Evolutionary conservation across 1,140 invertebrate genomes (phyloP).

Genomic region (Parapsyche elsis): DNA sequence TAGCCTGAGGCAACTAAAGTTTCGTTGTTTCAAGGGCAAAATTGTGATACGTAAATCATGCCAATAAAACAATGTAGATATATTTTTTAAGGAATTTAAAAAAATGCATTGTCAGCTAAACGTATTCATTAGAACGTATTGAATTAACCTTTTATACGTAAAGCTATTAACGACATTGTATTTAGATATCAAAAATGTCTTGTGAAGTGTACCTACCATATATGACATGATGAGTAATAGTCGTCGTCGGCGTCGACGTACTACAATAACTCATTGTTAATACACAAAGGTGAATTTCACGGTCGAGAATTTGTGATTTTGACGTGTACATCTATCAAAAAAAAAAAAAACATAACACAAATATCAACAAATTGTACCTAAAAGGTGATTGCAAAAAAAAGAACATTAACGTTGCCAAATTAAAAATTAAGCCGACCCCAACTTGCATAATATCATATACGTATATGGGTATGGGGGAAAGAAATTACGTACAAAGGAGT

Average conservation of each 20-base stretch:
- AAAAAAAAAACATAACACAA: neutral
- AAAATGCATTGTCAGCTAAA: too few species aligned
- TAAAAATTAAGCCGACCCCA: too few species aligned
- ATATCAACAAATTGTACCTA: neutral
- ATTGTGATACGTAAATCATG: neutral
- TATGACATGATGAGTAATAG: conserved; percentile 25
- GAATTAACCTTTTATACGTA: too few species aligned
- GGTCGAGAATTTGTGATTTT: conserved; percentile 33
- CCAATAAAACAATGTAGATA: too few species aligned
- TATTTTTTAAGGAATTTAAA: too few species aligned
- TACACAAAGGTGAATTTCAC: conserved; percentile 28
- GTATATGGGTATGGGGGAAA: too few species aligned
- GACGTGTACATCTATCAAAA: neutral
- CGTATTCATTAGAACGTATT: too few species aligned
- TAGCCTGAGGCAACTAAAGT: neutral
- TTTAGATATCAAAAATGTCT: conserved; percentile 29
- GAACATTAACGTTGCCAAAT: too few species aligned
- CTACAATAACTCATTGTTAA: conserved; percentile 30
- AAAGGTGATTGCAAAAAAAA: neutral
- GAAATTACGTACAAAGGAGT: conserved; percentile 35
- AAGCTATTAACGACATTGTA: neutral
- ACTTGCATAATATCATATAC: too few species aligned
- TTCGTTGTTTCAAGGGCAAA: neutral
- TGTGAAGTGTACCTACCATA: neutral
- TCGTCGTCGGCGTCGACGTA: conserved; percentile 15